Conservation (phyloP, 2,113 vertebrate species). For the Condylura cristata region DNA sequence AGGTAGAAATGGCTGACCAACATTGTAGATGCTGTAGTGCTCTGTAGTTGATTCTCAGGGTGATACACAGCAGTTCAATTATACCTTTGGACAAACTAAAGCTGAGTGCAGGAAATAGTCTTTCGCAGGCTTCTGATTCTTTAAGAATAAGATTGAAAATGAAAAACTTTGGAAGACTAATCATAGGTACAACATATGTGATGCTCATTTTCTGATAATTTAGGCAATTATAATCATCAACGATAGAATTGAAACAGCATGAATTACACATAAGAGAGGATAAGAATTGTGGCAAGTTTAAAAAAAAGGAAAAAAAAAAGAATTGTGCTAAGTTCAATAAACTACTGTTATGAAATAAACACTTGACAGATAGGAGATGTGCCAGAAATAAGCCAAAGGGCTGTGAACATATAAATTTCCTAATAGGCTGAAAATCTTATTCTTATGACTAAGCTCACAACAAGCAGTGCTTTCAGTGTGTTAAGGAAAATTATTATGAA, state of each 20-base stretch:
- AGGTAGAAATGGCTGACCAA: neutral
- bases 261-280: neutral
- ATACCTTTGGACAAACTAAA: neutral
- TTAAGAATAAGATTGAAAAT: conserved; percentile 29
- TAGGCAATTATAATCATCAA: neutral
- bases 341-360: conserved; percentile 18
- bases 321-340: conserved; percentile 45
- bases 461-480: neutral
- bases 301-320: no score
- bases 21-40: neutral
- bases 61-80: neutral
- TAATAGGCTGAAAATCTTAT: neutral
- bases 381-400: neutral
- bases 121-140: neutral
- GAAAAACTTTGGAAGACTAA: conserved; percentile 36
- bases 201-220: conserved; percentile 26
- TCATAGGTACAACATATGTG: neutral
- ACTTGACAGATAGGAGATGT: neutral
- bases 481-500: neutral
- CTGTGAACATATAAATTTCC: neutral
- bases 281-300: conserved; percentile 30
- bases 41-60: neutral
- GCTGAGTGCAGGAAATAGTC: neutral
- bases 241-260: neutral
- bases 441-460: conserved; percentile 3